Evolutionary conservation across 53 echinoderm and acorn worm genomes (phyloP).

Genomic region (Glandiceps talaboti): DNA sequence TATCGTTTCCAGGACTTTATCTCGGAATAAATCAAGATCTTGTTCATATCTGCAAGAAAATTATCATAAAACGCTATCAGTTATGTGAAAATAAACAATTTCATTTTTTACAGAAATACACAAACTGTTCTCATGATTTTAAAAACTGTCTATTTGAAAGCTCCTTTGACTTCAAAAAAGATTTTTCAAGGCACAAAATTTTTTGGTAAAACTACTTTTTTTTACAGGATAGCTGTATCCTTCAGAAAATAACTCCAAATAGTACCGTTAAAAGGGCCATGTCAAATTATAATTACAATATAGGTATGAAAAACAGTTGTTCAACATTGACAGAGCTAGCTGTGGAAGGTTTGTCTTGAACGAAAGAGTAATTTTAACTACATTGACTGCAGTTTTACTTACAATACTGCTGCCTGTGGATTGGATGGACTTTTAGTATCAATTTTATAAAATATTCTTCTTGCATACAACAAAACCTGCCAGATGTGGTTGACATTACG

Average conservation of each 20-base stretch:
- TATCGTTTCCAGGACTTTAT: constrained; percentile 55
- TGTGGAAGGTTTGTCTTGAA: too few relatives aligned
- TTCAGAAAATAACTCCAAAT: too few relatives aligned
- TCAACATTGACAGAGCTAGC: too few relatives aligned
- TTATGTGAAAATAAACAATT: neutral
- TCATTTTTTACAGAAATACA: neutral
- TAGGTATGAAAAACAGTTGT: too few relatives aligned
- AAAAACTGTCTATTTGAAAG: neutral
- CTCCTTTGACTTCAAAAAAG: neutral
- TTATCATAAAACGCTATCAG: too few relatives aligned
- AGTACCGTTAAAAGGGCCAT: too few relatives aligned
- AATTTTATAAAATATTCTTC: constrained; percentile 90
- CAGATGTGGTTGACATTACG: constrained; percentile 82
- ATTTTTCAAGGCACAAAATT: too few relatives aligned
- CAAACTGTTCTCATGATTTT: neutral
- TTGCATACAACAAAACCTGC: constrained; percentile 91
- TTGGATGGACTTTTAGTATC: constrained; percentile 83
- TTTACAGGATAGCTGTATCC: too few relatives aligned
- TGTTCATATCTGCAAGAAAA: constrained; percentile 57
- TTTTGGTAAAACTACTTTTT: too few relatives aligned
- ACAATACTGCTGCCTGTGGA: constrained; percentile 84
- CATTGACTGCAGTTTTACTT: too few relatives aligned
- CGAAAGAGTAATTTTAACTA: too few relatives aligned
- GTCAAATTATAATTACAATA: too few relatives aligned
- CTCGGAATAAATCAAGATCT: constrained; percentile 74